A percentile compares a stretch with the other conserved stretches of the same genome.
Conservation (phyloP, 64 coral and sea anemone species). For the Platygyra sinensis region DNA sequence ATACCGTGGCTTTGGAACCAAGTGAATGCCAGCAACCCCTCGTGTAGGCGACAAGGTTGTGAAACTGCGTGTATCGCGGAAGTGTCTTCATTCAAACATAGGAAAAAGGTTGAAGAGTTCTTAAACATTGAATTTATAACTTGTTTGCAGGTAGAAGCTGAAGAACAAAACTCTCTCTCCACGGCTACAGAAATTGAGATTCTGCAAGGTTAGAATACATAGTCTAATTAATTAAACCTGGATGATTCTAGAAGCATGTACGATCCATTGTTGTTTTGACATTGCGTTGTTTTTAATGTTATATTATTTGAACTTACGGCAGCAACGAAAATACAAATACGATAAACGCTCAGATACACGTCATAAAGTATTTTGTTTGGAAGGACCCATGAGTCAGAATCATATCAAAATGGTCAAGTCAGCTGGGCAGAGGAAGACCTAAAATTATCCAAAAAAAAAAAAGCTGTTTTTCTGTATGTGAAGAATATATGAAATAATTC, state of each 20-base stretch:
- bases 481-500: too few species aligned
- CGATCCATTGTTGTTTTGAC: not conserved
- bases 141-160: constrained; percentile 1
- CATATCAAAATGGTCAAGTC: too few species aligned
- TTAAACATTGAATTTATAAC: not conserved
- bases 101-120: not conserved
- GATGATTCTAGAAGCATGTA: constrained; percentile 6
- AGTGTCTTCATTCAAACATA: not conserved
- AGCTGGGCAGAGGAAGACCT: too few species aligned
- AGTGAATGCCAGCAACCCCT: not conserved
- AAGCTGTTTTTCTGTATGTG: too few species aligned
- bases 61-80: not conserved
- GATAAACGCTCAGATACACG: too few species aligned
- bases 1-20: constrained; percentile 16
- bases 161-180: not conserved
- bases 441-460: too few species aligned
- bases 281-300: too few species aligned
- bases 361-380: too few species aligned
- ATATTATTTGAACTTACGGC: too few species aligned
- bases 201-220: not conserved
- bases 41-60: constrained; percentile 11
- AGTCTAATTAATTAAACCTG: not conserved
- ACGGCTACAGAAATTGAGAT: not conserved
- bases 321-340: too few species aligned
- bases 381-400: too few species aligned